These are phyloP conservation scores for Daphoenositta chrysoptera DNA, from an alignment of 2,113 vertebrate genomes.

Conservation along the genomic window DNA sequence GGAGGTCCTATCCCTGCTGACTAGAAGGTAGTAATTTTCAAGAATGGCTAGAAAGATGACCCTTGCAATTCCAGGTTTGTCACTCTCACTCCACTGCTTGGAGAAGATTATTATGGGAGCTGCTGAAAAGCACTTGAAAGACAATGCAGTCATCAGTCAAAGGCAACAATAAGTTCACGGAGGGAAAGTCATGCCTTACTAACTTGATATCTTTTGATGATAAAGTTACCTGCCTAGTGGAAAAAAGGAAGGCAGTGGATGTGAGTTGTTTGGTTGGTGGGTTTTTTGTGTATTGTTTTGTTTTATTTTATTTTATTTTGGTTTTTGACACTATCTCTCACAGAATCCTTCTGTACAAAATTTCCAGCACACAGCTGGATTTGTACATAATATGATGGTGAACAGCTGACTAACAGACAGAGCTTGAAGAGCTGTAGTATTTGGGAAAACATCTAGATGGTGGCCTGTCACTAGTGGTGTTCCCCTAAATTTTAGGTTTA, in stretches of 20 bases:
- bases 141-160: neutral
- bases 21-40: neutral
- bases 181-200: neutral
- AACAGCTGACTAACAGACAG: neutral
- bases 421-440: neutral
- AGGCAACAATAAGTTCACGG: neutral
- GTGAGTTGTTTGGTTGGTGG: neutral
- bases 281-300: no score
- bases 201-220: neutral
- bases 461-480: neutral
- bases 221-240: neutral
- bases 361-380: neutral
- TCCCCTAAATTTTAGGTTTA: neutral
- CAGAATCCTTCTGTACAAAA: neutral
- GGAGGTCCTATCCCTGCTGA: neutral
- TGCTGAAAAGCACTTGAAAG: neutral
- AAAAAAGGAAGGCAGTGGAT: neutral
- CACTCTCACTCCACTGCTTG: neutral
- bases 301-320: neutral
- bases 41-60: neutral
- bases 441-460: neutral
- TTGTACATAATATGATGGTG: no score
- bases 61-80: neutral
- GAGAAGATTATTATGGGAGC: neutral
- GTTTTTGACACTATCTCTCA: neutral